Evolutionary conservation across 2,797 vertebrate genomes (phyloP).

Genomic region (Halcyon badia): DNA sequence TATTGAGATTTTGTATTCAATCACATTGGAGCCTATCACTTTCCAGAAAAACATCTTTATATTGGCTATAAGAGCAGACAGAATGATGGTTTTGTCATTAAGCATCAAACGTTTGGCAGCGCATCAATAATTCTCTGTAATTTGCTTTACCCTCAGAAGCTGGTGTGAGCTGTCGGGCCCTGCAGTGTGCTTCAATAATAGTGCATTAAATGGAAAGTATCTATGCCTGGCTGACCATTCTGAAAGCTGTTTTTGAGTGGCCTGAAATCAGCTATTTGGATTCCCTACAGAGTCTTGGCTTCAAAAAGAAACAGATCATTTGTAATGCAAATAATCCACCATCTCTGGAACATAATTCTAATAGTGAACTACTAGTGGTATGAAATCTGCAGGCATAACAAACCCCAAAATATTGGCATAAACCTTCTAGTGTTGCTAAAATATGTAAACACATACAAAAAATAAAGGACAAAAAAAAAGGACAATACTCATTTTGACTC

Average conservation of each 20-base stretch:
- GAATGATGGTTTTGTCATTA: conserved; percentile 91
- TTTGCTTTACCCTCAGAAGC: conserved; percentile 89
- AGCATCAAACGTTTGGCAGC: conserved; percentile 90
- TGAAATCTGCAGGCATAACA: background rate
- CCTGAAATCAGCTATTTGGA: conserved; percentile 49
- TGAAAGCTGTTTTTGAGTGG: conserved; percentile 59
- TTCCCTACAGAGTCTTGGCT: conserved; percentile 43
- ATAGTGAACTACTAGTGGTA: background rate
- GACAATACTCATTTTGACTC: background rate
- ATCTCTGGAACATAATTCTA: background rate
- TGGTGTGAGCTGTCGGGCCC: conserved; percentile 65
- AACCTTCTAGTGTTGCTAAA: background rate
- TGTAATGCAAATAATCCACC: conserved; percentile 60
- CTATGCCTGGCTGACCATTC: conserved; percentile 57
- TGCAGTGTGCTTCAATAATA: conserved; percentile 76
- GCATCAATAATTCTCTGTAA: conserved; percentile 96
- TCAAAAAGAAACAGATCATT: conserved; percentile 47
- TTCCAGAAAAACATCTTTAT: conserved; percentile 83
- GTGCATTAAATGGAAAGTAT: conserved; percentile 63
- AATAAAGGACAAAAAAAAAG: background rate
- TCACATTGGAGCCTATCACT: background rate
- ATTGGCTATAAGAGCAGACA: conserved; percentile 85
- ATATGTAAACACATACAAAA: background rate
- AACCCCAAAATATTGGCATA: background rate
- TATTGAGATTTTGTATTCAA: background rate